These are phyloP conservation scores for Buphagus erythrorhynchus DNA, from an alignment of 2,797 vertebrate genomes.

Conservation along the genomic window DNA sequence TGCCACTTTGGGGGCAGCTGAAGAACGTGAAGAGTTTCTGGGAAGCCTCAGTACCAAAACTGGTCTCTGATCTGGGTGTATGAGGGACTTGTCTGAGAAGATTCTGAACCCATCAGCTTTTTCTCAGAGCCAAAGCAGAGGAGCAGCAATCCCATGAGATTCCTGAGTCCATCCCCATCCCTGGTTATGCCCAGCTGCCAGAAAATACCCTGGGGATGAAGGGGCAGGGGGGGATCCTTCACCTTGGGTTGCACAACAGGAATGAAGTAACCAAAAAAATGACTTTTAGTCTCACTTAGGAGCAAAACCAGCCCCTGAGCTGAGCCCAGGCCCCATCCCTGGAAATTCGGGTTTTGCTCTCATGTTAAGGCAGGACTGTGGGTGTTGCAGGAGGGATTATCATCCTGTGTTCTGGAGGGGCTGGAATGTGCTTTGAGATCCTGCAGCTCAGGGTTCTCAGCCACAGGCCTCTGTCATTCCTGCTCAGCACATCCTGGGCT, in stretches of 20 bases:
- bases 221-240: not conserved
- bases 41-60: not conserved
- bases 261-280: not conserved
- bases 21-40: not conserved
- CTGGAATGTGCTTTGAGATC: not conserved
- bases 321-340: rapidly evolving
- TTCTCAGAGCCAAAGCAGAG: not conserved
- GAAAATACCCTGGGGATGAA: not conserved
- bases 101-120: not conserved
- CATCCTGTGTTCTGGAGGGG: not conserved
- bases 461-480: not conserved
- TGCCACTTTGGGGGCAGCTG: not conserved
- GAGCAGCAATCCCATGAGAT: not conserved
- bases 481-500: not conserved
- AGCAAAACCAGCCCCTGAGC: not conserved
- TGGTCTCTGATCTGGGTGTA: rapidly evolving
- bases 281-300: not conserved
- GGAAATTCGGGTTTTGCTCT: not conserved
- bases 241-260: not conserved
- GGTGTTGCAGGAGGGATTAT: not conserved
- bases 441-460: rapidly evolving
- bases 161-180: not conserved
- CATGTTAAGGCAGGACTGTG: not conserved
- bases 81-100: not conserved
- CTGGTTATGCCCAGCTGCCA: not conserved